Evolutionary conservation across 2,113 vertebrate genomes (phyloP).

Genomic region (Trematocara variabile): DNA sequence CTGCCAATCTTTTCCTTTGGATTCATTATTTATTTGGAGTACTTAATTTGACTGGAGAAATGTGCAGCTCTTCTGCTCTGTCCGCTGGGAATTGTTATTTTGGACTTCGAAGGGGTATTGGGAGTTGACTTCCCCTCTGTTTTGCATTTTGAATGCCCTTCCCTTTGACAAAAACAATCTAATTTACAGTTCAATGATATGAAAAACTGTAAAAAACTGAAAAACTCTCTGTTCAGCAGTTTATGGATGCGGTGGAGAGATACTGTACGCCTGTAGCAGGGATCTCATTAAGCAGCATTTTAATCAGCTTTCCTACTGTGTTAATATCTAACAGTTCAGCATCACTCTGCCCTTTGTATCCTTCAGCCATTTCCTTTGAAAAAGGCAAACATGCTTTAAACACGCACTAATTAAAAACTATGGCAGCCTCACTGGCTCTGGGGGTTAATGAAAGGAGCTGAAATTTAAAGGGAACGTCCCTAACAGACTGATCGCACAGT

Average conservation of each 20-base stretch:
- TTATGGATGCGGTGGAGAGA: background rate
- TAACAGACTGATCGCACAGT: conserved; percentile 21
- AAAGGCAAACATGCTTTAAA: conserved; percentile 31
- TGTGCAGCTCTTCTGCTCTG: background rate
- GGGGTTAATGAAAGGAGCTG: conserved; percentile 29
- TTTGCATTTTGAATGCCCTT: background rate
- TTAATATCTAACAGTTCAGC: conserved; percentile 28
- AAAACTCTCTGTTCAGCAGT: background rate
- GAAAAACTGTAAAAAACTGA: background rate
- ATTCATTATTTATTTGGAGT: conserved; percentile 16
- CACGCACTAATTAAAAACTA: conserved; percentile 36
- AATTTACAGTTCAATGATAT: background rate
- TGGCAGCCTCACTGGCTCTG: background rate
- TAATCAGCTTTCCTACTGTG: conserved; percentile 40
- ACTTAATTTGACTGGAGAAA: background rate
- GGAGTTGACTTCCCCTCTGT: background rate
- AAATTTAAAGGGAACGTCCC: conserved; percentile 25
- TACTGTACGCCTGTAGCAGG: background rate
- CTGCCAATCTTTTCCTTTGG: conserved; percentile 10
- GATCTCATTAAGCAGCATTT: conserved; percentile 47
- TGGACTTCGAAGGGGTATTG: background rate
- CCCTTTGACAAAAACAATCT: conserved; percentile 14
- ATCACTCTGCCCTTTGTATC: background rate
- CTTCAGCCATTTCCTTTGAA: conserved; percentile 31
- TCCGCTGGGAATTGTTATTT: background rate